Evolutionary conservation across 1,140 invertebrate genomes (phyloP), one percentile per base, ranked within the genome.

Genomic region (Mamestra configurata): DNA sequence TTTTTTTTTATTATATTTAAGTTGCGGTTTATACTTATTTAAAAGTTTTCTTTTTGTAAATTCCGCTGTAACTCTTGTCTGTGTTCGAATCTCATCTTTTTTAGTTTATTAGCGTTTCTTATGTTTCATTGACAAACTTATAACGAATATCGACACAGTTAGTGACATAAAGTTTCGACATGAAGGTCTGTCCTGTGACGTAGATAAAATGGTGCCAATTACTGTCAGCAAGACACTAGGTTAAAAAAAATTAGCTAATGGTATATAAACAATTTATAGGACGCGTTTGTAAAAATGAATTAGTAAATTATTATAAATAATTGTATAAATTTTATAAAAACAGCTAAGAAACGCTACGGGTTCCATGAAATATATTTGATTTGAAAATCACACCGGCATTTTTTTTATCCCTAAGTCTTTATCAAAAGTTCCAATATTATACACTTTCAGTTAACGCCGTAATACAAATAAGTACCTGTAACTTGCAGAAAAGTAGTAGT

Each of bases 331-430:
- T 94, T 93, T 93, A 90, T 92, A 93, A 90, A 91, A 91, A 90
- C 91, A 92, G 89, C 91, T 93, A 94, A 93, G 91, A 95, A 94
- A 94, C 93, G 93, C 93, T 95, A 95, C 93, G 93, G 93, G 93
- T 95, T 94, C 92, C 88, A 90, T 89, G 86, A 94, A 95, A 95
- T 94, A 95, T 94, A 95, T 90, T 90, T 91, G 90, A 92, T 90
- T 88, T 92, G 81, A 93, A 93, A 92, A 89, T 85, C 72, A 77
- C 57, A 35, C 31, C 37, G 76, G 87, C 77, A 83, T 92, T 89
- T 91, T 90, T 86, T 88, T 88, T 72, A 43, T 15, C 68, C 61
- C 40, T 37, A 31, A 57, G n/a, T n/a, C n/a, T n/a, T n/a, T n/a
- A n/a, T n/a, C n/a, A n/a, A n/a, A n/a, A n/a, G n/a, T n/a, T n/a